Base-by-base conservation (phyloP, 2,888 invertebrate genomes). In the Trichacis sp. region DNA sequence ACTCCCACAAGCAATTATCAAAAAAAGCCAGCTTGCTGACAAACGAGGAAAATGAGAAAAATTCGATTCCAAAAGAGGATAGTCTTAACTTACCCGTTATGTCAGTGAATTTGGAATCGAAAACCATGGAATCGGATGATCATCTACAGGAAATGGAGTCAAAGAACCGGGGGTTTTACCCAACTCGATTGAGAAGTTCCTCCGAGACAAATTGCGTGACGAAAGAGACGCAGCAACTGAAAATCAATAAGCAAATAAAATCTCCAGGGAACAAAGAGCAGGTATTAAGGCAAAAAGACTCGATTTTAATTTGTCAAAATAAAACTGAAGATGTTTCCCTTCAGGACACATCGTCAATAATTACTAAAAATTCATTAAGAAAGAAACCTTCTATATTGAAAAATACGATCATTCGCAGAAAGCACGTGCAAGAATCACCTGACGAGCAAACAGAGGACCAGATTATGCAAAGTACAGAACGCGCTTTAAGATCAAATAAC, bases 101-200 rank as follows among this genome's bases (percentile, higher is more conserved):
- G n/a, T n/a, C n/a, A 14, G 11, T 8, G 8, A 8, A 11, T 19
- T 9, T 18, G 2, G n/a, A 43, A 18, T 19, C 8, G 17, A 8
- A 15, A 18, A 17, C 18, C 8, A 43, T 18, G 15, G 43, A 9
- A 18, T 9, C 1, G 3, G 19, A 43, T 3, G 18, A 43, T 1
- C 11, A 19, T 2, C 12, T 11, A 6, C 40, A 40, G 40, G 12
- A 40, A 15, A n/a, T 11, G n/a, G 18, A 45, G 4, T 19, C 17
- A 5, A 29, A 18, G 33, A 33, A 30, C 9, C 29, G 15, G 9
- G 20, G 6, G 15, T 12, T 30, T 15, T 48, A 30, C n/a, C 15
- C 48, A 2, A 48, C 48, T 6, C 48, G 48, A 1, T 15, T 33
- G 8, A 24, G 48, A 11, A 30, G 48, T 17, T 30, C 33, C n/a